These are phyloP conservation scores for Alethe diademata DNA, from an alignment of 2,113 vertebrate species.

Conservation along the genomic window DNA sequence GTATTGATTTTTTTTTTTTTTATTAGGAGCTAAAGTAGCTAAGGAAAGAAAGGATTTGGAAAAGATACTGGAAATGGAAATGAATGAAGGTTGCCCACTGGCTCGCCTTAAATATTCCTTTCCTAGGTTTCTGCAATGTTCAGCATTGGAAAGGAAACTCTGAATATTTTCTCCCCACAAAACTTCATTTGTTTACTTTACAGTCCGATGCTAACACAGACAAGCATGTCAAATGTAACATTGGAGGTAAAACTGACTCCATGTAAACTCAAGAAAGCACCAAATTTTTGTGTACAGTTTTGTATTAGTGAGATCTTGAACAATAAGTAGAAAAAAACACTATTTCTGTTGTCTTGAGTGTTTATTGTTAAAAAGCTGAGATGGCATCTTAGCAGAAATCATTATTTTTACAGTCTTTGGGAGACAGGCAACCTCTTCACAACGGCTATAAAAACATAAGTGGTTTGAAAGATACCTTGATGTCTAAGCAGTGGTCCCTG, in stretches of 20 bases:
- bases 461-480: neutral
- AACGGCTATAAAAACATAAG: neutral
- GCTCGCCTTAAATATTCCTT: neutral
- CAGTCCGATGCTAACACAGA: neutral
- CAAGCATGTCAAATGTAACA: slow-evolving; percentile 36
- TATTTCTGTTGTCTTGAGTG: neutral
- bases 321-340: neutral
- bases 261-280: neutral
- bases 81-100: neutral
- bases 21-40: neutral
- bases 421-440: neutral
- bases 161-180: slow-evolving; percentile 53
- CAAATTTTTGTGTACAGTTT: neutral
- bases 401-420: neutral
- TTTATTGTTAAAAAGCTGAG: neutral
- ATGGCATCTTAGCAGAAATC: neutral
- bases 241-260: slow-evolving; percentile 8
- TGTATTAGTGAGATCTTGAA: neutral
- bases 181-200: slow-evolving; percentile 50
- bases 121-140: slow-evolving; percentile 50
- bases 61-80: slow-evolving; percentile 4
- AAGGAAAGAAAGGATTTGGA: slow-evolving; percentile 12
- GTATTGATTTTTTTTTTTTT: neutral
- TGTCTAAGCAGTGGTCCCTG: neutral
- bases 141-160: slow-evolving; percentile 42